Evolutionary conservation across 2,113 vertebrate genomes (phyloP), one percentile per base, ranked within the genome.

Genomic region (Phylloscopus whistleri): DNA sequence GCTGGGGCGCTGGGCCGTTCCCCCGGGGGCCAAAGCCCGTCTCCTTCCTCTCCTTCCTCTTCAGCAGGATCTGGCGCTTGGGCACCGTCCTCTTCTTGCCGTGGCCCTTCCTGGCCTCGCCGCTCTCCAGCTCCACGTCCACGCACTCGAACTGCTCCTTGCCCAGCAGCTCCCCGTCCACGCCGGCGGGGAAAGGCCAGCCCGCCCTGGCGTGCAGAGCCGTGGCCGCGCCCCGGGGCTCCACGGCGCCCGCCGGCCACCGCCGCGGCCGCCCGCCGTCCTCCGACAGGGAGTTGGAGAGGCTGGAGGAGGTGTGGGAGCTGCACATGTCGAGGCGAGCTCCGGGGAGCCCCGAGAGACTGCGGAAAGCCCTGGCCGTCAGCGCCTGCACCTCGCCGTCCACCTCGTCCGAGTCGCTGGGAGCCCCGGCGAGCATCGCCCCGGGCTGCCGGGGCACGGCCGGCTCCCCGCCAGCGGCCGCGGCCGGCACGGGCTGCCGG

Each of bases 61-160:
- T 98, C 70, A 99, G 98, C 95, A 99, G 98, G 81, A 99, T 99
- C 97, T 99, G 99, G 78, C 99, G 98, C 93, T 99, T 99, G 62
- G 99, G 99, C 55, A 99, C 99, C 2, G 99, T 99, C 96, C 98
- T 98, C 94, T 98, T 98, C 84, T 97, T 97, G 77, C 91, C 55
- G 3, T 96, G 90, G 41, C 92, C 98, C 28, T 97, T 97, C 74
- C 82, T 90, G 77, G 98, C 97, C 27, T 98, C 98, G 7, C 97
- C 74, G 21, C 96, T 98, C 96, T 99, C 99, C 92, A 99, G 92
- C 5, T 98, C 98, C 85, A 99, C 98, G 30, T 99, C 99, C 79
- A 99, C 98, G 17, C 99, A 99, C 94, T 99, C 99, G 68, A 98
- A 98, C 90, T 96, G 97, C 52, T 97, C 98, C 92, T 95, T 66